These are phyloP conservation scores for Battus philenor DNA, from an alignment of 1,140 invertebrate genomes.

Conservation along the genomic window DNA sequence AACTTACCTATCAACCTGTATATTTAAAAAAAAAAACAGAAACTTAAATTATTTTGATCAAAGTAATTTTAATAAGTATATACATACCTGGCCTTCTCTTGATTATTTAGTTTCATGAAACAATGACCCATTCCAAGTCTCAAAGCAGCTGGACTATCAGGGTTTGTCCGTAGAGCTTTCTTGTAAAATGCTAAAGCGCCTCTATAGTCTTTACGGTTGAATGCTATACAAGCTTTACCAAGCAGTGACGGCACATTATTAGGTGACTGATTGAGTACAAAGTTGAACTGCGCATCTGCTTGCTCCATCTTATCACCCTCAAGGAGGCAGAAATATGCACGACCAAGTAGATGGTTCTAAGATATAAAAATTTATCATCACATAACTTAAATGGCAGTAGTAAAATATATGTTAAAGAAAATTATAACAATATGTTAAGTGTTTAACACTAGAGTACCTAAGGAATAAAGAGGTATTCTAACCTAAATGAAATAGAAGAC, in stretches of 20 bases:
- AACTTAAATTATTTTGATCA: too few species aligned
- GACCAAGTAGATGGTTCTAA: constrained; percentile 97
- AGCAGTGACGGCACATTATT: constrained; percentile 97
- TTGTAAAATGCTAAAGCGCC: constrained; percentile 98
- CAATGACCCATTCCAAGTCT: constrained; percentile 98
- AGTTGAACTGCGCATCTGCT: constrained; percentile 99
- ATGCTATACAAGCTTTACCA: constrained; percentile 98
- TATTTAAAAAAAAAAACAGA: constrained; percentile 12
- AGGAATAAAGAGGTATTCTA: too few species aligned
- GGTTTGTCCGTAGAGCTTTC: constrained; percentile 96
- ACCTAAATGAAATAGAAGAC: too few species aligned
- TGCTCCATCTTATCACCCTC: constrained; percentile 99
- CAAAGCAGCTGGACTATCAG: constrained; percentile 97
- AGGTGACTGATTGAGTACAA: constrained; percentile 96
- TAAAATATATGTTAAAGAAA: too few species aligned
- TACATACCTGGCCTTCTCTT: constrained; percentile 92
- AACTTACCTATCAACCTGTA: background rate
- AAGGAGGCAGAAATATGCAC: constrained; percentile 98
- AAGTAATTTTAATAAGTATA: too few species aligned
- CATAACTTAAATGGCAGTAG: too few species aligned
- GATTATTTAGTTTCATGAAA: constrained; percentile 97
- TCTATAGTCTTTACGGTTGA: constrained; percentile 94
- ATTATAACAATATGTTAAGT: too few species aligned
- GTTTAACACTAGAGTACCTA: too few species aligned
- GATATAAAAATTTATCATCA: too few species aligned